These are phyloP conservation scores for Ammospiza caudacuta DNA, from an alignment of 2,113 vertebrate genomes.

Conservation along the genomic window DNA sequence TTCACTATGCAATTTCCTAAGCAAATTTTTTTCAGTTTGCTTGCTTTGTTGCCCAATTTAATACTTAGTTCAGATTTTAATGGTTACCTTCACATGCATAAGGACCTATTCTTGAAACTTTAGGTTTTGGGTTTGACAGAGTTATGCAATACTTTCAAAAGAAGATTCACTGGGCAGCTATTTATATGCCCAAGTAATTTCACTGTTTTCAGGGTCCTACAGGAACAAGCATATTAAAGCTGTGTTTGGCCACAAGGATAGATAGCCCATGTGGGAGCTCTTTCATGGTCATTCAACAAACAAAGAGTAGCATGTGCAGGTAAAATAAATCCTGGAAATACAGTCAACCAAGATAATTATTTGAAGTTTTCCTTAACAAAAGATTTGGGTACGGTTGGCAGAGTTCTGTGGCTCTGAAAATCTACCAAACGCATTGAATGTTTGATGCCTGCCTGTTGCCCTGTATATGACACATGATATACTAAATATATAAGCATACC, in stretches of 20 bases:
- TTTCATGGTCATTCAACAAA: not conserved
- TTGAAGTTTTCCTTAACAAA: not conserved
- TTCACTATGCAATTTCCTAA: not conserved
- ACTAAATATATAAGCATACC: not conserved
- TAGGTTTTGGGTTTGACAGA: not conserved
- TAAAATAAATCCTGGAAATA: slow-evolving; percentile 9
- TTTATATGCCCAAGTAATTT: slow-evolving; percentile 21
- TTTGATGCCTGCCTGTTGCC: not conserved
- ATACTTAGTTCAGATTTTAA: not conserved
- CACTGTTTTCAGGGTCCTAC: not conserved
- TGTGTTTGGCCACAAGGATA: not conserved
- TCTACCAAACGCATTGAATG: not conserved
- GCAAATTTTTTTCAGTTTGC: not conserved
- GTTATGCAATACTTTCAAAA: not conserved
- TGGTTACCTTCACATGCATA: not conserved
- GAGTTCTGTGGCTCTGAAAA: not conserved
- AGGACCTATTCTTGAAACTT: not conserved
- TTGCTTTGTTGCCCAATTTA: not conserved
- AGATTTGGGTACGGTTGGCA: not conserved
- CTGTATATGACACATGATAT: not conserved
- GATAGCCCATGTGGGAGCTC: not conserved
- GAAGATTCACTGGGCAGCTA: not conserved
- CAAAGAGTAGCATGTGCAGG: not conserved
- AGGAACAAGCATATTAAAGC: not conserved
- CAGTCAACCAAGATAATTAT: not conserved